Evolutionary conservation across 2,113 vertebrate genomes (phyloP), one percentile per base, ranked within the genome.

Genomic region (Azemiops feae): DNA sequence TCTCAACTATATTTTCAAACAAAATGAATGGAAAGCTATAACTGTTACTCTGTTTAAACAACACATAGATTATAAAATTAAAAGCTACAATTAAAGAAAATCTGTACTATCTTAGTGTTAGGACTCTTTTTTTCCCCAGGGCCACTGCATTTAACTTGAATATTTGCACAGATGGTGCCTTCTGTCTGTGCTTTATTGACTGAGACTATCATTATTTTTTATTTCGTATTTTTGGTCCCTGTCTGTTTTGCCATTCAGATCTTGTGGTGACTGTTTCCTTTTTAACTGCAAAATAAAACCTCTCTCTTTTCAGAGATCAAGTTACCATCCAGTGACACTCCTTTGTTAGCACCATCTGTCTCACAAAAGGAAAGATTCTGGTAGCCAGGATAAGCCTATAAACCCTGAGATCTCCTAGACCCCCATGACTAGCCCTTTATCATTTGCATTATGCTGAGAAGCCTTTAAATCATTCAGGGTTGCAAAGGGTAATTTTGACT

Each of bases 321-420:
- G 95, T 97, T 97, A 96, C 94, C 89, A 96, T 90, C 58, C 93
- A 95, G 91, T 95, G 94, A 95, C 92, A 95, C 92, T 96, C 91
- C 91, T 96, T 96, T 97, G 91, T 95, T 88, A 96, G 89, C 90
- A 90, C 87, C 95, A 96, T 86, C 94, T 97, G 96, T 95, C 93
- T 95, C 92, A 96, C 89, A 94, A 95, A 95, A 92, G 91, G 53
- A 50, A 1, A 88, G 91, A 57, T 12, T 20, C 58, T 91, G 30
- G 58, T 89, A 92, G 55, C 85, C 91, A 85, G 69, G 27, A 85
- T 94, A 58, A 92, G 95, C 27, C 90, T 92, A 92, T 3, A 91
- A 96, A 96, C 27, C 4, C 0, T 92, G 64, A 12, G 74, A 91
- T 34, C 53, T 89, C 89, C 30, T 90, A 34, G 54, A 69, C 91